Conservation (phyloP, 2,888 invertebrate species). For the Lasius platythorax region DNA sequence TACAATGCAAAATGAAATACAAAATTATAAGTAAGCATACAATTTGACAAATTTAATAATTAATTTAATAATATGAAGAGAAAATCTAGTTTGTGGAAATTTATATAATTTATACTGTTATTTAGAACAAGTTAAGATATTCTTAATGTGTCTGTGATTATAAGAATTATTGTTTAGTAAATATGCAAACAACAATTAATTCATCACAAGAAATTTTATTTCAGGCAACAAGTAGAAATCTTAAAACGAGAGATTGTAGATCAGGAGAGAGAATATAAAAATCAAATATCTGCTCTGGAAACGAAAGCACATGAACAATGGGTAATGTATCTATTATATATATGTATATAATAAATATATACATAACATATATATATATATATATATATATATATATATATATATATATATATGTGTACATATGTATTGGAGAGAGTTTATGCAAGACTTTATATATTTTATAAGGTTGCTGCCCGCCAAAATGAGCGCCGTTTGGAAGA, state of each 20-base stretch:
- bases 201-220: constrained; percentile 61
- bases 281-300: constrained; percentile 92
- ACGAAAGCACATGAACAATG: constrained; percentile 95
- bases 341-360: no score
- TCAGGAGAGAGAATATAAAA: constrained; percentile 91
- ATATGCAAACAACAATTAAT: not conserved
- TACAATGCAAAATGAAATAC: constrained; percentile 92
- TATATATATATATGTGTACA: not conserved
- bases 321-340: constrained; percentile 85
- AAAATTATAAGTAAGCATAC: constrained; percentile 90
- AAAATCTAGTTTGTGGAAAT: constrained; percentile 14
- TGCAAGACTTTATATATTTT: constrained; percentile 21
- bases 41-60: not conserved
- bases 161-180: not conserved
- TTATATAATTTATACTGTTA: not conserved
- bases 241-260: constrained; percentile 95
- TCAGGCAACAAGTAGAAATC: constrained; percentile 90
- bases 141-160: not conserved
- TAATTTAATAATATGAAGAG: not conserved
- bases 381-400: not conserved
- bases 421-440: not conserved
- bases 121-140: constrained; percentile 18
- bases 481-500: constrained; percentile 94
- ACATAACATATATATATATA: not conserved
- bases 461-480: constrained; percentile 91